These are phyloP conservation scores for Troides aeacus DNA, from an alignment of 2,888 invertebrate genomes.

Conservation along the genomic window DNA sequence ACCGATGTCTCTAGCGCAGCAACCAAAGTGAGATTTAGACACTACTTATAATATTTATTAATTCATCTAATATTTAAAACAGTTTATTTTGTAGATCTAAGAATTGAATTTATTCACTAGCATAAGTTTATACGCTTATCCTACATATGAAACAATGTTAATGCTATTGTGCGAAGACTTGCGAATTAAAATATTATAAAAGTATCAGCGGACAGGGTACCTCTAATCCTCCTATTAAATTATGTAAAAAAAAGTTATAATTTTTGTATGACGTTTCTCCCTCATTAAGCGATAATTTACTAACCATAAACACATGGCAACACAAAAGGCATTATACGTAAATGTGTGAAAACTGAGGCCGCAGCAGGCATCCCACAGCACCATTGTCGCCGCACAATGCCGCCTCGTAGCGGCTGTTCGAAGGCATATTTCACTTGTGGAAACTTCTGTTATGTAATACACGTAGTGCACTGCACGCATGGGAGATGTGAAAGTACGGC, in stretches of 20 bases:
- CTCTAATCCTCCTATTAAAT: neutral
- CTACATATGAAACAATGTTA: no score
- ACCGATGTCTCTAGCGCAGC: no score
- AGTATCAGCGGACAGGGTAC: no score
- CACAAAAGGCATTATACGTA: conserved; percentile 16
- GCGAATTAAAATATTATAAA: no score
- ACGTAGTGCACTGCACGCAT: conserved; percentile 19
- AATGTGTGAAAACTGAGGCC: conserved; percentile 23
- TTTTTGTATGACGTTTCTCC: neutral
- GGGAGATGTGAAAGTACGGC: conserved; percentile 18
- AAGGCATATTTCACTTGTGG: conserved; percentile 27
- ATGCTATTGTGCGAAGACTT: no score
- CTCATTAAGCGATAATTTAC: conserved; percentile 9
- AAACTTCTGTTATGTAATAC: conserved; percentile 25
- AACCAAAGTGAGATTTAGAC: no score
- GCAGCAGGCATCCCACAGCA: conserved; percentile 18
- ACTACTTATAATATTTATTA: no score
- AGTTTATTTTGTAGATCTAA: no score
- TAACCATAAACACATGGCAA: conserved; percentile 1
- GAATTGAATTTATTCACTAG: no score
- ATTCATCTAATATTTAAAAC: no score
- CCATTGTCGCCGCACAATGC: conserved; percentile 22
- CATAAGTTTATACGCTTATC: no score
- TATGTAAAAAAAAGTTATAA: neutral
- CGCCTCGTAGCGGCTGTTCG: conserved; percentile 15